A percentile compares a stretch with the other conserved stretches of the same genome.
These are phyloP conservation scores for Dinocampus coccinellae DNA, from an alignment of 2,888 invertebrate genomes.

Conservation along the genomic window DNA sequence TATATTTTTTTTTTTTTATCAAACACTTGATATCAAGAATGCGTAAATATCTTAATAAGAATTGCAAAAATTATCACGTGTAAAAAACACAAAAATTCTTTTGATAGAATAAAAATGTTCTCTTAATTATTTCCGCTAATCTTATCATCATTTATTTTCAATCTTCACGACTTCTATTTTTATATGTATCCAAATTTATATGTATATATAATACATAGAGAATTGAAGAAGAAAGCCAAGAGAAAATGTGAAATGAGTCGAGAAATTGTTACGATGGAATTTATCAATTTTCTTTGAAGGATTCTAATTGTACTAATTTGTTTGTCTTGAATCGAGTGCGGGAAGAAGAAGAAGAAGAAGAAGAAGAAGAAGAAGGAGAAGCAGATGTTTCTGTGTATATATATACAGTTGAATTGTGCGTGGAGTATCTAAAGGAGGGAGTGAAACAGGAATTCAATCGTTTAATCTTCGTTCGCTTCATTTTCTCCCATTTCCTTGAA, in stretches of 20 bases:
- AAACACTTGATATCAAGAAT: background rate
- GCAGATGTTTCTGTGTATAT: background rate
- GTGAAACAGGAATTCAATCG: constrained; percentile 62
- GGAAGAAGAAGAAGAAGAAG: no score
- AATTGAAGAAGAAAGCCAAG: constrained; percentile 30
- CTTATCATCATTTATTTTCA: constrained; percentile 51
- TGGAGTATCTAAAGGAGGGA: constrained; percentile 43
- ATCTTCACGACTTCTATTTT: constrained; percentile 37
- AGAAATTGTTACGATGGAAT: constrained; percentile 69
- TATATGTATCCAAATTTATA: constrained; percentile 7
- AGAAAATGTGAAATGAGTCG: constrained; percentile 66
- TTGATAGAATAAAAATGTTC: constrained; percentile 55
- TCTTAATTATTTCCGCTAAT: constrained; percentile 57
- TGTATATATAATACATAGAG: constrained; percentile 13
- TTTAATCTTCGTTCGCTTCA: constrained; percentile 61
- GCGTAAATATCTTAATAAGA: background rate
- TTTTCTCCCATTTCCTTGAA: constrained; percentile 9
- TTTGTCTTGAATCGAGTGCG: constrained; percentile 58
- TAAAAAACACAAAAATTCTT: constrained; percentile 37
- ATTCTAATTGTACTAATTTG: constrained; percentile 70
- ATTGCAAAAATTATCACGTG: background rate
- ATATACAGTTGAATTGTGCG: background rate
- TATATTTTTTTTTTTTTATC: background rate
- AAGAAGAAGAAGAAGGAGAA: constrained; percentile 13
- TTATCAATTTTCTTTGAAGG: constrained; percentile 70